Conservation (phyloP, 2,797 vertebrate species). For the Anguilla anguilla region DNA sequence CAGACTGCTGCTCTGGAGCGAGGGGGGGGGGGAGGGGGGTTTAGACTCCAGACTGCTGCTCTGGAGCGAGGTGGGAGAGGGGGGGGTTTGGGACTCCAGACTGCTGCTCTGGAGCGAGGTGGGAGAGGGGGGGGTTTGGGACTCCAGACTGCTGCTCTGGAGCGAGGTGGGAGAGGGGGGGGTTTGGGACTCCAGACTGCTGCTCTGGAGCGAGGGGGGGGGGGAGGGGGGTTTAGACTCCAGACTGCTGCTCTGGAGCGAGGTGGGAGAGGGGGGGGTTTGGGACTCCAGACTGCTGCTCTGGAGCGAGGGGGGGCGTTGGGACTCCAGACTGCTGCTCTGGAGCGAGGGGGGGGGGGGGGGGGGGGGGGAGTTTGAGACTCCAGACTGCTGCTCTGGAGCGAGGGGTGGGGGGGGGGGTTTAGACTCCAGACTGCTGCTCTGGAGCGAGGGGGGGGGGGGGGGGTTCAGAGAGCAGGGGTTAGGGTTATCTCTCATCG, state of each 20-base stretch:
- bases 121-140: too few relatives aligned
- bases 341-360: neutral
- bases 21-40: constrained; percentile 30
- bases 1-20: neutral
- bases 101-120: neutral
- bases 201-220: neutral
- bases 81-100: neutral
- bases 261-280: too few relatives aligned
- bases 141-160: too few relatives aligned
- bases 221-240: neutral
- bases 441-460: neutral
- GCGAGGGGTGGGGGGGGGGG: too few relatives aligned
- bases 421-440: neutral
- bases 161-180: too few relatives aligned
- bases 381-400: neutral
- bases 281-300: neutral
- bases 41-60: neutral
- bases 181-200: neutral
- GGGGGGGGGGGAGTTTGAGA: too few relatives aligned
- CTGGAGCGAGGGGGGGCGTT: neutral
- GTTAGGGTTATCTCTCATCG: neutral
- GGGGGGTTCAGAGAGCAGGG: neutral
- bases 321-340: neutral
- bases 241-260: neutral
- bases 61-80: too few relatives aligned